Conservation (phyloP, 2,113 vertebrate genomes). For the Antechinus stuartii region DNA sequence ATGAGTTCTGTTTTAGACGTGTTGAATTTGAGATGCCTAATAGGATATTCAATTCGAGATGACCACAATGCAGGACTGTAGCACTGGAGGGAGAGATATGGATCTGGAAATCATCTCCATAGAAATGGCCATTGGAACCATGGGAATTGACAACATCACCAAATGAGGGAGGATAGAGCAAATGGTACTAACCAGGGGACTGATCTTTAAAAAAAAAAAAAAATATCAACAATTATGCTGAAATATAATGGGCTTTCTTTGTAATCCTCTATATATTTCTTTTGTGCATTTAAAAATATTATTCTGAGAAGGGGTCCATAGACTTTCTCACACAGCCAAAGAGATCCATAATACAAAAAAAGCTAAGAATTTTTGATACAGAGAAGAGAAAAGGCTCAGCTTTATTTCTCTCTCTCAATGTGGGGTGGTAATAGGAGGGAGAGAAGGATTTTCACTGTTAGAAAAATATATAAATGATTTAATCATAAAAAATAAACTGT, state of each 20-base stretch:
- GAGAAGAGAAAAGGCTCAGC: not conserved
- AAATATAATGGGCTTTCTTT: not conserved
- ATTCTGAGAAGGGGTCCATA: not conserved
- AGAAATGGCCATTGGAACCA: not conserved
- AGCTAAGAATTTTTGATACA: not conserved
- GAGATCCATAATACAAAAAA: not conserved
- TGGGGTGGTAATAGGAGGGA: not conserved
- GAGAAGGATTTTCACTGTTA: not conserved
- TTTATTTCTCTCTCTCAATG: not conserved
- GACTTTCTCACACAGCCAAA: not conserved
- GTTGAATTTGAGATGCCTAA: not conserved
- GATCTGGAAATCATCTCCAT: not conserved
- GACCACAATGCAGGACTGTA: not conserved
- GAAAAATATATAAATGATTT: not conserved
- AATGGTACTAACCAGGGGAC: not conserved
- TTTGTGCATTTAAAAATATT: too few relatives aligned
- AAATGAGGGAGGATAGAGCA: not conserved
- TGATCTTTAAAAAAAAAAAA: not conserved
- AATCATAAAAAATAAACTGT: not conserved
- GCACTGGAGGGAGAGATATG: not conserved
- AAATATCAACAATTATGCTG: not conserved
- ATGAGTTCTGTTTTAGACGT: not conserved
- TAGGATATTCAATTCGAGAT: not conserved
- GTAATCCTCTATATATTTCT: not conserved
- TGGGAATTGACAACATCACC: not conserved